Evolutionary conservation across 2,113 vertebrate species (phyloP), one percentile per base, ranked within the genome.

Genomic region (Campylomormyrus tamandua): DNA sequence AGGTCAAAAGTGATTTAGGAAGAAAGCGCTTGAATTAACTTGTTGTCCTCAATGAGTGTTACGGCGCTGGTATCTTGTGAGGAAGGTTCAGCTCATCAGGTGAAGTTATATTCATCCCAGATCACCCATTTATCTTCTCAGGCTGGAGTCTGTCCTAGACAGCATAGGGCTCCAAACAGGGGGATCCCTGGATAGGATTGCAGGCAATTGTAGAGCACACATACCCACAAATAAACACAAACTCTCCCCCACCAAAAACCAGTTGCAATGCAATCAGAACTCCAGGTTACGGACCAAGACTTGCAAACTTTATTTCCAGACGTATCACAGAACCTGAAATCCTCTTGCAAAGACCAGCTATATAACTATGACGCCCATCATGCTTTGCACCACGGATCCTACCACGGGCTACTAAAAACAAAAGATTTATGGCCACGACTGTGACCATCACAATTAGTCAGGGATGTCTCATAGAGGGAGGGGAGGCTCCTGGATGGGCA

Each of bases 31-130:
- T 83, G 74, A 50, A 83, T 83, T 24, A 88, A 88, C 87, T 62
- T 88, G 48, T 56, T 66, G 87, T 87, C 85, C 49, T 87, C 49
- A 31, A 86, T 31, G 86, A 39, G 50, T 87, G 49, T 53, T 35
- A 87, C 2, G 11, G 10, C 15, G 24, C n/a, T n/a, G 45, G 42
- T 50, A 86, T 27, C 46, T 50, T 50, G 5, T 49, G 48, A 86
- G 48, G 10, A 13, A 48, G 45, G 1, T 86, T 13, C 46, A 77
- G 6, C 70, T 85, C 45, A 49, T 86, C 48, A 15, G 48, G 45
- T 86, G 83, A 74, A 88, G 62, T 70, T 31, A 48, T 27, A 48
- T 48, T 46, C 62, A 21, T 88, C n/a, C 3, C 9, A 70, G 66
- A n/a, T 17, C 17, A 48, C 11, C 42, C 48, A 86, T 27, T 88